Percentiles rank a stretch among this genome's conserved stretches.
These are phyloP conservation scores for Ptilodon capucinus DNA, from an alignment of 2,888 invertebrate species.

Conservation along the genomic window DNA sequence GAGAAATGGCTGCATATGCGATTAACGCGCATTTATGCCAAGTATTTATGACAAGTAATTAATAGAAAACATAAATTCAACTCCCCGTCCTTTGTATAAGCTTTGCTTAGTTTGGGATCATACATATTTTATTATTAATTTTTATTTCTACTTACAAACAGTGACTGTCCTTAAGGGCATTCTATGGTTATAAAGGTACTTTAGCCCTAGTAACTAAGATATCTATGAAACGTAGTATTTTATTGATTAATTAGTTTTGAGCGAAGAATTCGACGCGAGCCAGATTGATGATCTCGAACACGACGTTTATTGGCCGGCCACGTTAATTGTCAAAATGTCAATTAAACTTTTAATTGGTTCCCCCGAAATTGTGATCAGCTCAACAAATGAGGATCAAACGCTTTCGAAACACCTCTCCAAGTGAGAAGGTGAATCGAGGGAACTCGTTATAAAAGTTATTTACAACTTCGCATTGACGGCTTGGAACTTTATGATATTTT, in stretches of 20 bases:
- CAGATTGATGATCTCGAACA: not conserved
- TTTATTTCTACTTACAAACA: too few species aligned
- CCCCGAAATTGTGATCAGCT: constrained; percentile 3
- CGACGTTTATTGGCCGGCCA: not conserved
- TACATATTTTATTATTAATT: too few species aligned
- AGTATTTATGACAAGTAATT: too few species aligned
- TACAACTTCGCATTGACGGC: not conserved
- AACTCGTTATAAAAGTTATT: constrained; percentile 5
- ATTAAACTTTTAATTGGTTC: constrained; percentile 35
- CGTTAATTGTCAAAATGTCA: constrained; percentile 23
- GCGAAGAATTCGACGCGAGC: not conserved
- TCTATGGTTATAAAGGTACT: too few species aligned
- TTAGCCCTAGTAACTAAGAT: too few species aligned
- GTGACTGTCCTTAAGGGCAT: too few species aligned
- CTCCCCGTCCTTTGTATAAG: too few species aligned
- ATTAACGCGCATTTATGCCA: too few species aligned
- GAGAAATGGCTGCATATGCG: too few species aligned
- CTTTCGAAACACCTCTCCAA: not conserved
- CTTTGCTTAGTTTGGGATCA: too few species aligned
- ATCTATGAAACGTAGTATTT: too few species aligned
- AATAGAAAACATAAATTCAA: too few species aligned
- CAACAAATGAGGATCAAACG: constrained; percentile 9
- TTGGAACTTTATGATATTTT: not conserved
- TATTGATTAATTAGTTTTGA: not conserved
- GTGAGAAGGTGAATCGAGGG: not conserved